Evolutionary conservation across 2,888 invertebrate species (phyloP).

Genomic region (Onchidella celtica): DNA sequence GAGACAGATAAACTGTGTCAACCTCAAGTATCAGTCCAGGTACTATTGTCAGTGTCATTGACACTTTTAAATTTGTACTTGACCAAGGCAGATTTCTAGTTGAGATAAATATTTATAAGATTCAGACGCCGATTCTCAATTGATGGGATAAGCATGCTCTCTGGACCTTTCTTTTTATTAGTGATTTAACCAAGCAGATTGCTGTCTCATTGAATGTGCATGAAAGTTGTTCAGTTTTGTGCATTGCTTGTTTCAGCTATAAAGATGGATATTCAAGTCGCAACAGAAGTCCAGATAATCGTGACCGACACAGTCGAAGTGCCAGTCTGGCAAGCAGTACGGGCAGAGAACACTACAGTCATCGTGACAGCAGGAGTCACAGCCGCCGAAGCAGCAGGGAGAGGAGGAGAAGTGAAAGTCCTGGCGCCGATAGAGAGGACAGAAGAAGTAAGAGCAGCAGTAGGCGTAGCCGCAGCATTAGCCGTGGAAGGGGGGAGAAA

Average conservation of each 20-base stretch:
- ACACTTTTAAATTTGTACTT: no score
- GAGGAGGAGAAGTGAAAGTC: not conserved
- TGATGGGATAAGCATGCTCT: not conserved
- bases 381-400: not conserved
- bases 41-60: no score
- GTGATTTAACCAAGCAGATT: no score
- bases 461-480: conserved; percentile 26
- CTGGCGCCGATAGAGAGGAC: not conserved
- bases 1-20: no score
- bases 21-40: no score
- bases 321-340: conserved; percentile 22
- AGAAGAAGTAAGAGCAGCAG: conserved; percentile 5
- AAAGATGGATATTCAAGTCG: not conserved
- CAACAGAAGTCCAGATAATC: conserved; percentile 15
- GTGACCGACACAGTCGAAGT: conserved; percentile 37
- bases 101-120: not conserved
- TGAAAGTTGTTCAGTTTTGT: no score
- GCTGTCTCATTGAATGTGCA: no score
- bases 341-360: not conserved
- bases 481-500: not conserved
- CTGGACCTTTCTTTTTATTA: no score
- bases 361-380: not conserved
- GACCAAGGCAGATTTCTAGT: no score
- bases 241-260: not conserved
- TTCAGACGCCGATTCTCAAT: not conserved